Evolutionary conservation across 2,888 invertebrate genomes (phyloP), one percentile per base, ranked within the genome.

Genomic region (Netelia melanura): DNA sequence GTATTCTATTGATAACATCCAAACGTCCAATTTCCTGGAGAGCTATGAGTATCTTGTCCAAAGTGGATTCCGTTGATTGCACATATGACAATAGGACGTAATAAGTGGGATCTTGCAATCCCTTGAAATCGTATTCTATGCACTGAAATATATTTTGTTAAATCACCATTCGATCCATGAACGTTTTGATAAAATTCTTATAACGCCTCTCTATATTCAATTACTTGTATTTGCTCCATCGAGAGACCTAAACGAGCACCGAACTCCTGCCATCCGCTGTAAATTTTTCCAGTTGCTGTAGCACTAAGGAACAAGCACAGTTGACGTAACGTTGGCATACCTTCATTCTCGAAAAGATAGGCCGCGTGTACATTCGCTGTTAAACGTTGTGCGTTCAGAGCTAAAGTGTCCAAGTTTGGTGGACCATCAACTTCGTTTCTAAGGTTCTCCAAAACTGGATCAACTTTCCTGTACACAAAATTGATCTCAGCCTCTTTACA

Each of bases 11-110:
- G 21, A 95, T 91, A 71, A 95, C 94, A 87, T 95, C 95, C 88
- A 94, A 94, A 82, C 95, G 94, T 76, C 95, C 92, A 87, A 95
- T 92, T 91, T 94, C 94, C 17, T 94, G 90, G 80, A 95, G 94
- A 56, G 94, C 94, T 88, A 94, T 92, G 21, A 95, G 81, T 88
- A 95, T 94, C 91, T 95, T 95, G 86, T 95, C 95, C 74, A 95
- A 89, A 38, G 95, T 95, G 61, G 95, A 95, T 80, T 94, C 94
- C 30, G 94, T 93, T 88, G 94, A 94, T 92, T 95, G 95, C 85
- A 94, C 94, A 87, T 94, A 95, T 6, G 95, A 94, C 91, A 95
- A 94, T 56, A 95, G 90, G 0, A 95, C 94, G 86, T 95, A 94
- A 87, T 95, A 95, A 21, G 95, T 95, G 75, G 94, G 95, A 88